Conservation (phyloP, 2,113 vertebrate species). For the Vulpes lagopus region DNA sequence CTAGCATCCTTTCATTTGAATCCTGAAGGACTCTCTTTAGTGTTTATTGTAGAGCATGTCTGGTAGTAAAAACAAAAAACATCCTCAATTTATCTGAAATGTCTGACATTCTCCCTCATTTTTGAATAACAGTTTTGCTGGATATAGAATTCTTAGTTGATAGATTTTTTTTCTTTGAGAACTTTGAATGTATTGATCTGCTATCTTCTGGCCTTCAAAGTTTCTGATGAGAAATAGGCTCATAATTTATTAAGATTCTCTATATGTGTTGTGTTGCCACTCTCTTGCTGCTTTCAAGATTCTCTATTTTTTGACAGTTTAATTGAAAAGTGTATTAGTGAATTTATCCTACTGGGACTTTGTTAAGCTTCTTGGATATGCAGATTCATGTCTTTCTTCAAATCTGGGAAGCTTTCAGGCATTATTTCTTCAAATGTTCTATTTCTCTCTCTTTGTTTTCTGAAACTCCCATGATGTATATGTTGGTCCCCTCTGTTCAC, state of each 20-base stretch:
- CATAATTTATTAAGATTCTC: not conserved
- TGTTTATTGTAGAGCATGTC: not conserved
- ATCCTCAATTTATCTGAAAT: not conserved
- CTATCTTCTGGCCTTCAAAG: not conserved
- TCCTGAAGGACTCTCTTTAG: not conserved
- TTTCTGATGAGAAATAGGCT: not conserved
- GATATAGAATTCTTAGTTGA: not conserved
- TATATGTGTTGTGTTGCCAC: not conserved
- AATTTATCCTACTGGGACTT: not conserved
- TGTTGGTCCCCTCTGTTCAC: not conserved
- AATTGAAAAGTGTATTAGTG: not conserved
- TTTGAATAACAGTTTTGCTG: not conserved
- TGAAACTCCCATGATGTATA: not conserved
- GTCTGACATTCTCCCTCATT: not conserved
- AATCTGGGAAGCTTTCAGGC: not conserved
- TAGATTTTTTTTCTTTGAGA: not conserved
- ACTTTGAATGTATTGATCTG: not conserved
- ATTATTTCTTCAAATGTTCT: not conserved
- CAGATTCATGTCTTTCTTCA: not conserved
- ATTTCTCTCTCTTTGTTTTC: not conserved
- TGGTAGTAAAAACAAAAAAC: not conserved
- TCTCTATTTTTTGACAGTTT: not conserved
- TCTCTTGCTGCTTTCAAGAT: not conserved
- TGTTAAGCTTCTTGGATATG: not conserved
- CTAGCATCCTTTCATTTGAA: not conserved